Conservation (phyloP, 2,888 invertebrate genomes). For the Brachynemurus nebulosus region DNA sequence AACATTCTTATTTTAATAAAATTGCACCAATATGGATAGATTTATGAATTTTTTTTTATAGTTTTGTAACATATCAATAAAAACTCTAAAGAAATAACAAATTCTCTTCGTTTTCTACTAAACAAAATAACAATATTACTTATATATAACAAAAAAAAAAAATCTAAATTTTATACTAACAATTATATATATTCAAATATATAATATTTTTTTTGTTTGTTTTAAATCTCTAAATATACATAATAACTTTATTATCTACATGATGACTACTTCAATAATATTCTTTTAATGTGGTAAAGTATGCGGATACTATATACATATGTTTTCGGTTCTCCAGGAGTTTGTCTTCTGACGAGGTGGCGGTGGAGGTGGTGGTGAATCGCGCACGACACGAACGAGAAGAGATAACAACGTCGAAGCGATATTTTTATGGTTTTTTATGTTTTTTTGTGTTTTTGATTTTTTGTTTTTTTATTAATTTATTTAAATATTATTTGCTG, state of each 20-base stretch:
- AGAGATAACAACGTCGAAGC: neutral
- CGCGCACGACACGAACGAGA: too few species aligned
- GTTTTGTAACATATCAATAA: neutral
- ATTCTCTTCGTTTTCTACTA: neutral
- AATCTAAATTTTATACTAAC: neutral
- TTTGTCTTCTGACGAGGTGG: neutral
- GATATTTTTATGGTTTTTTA: neutral
- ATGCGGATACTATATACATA: neutral
- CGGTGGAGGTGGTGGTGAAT: neutral
- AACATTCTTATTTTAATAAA: neutral
- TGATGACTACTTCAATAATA: slow-evolving; percentile 5
- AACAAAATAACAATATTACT: neutral
- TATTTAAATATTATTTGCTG: too few species aligned
- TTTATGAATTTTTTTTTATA: neutral
- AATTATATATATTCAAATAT: neutral
- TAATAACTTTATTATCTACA: slow-evolving; percentile 5
- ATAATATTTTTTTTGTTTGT: too few species aligned
- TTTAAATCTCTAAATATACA: neutral
- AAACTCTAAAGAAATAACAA: neutral
- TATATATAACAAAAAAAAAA: neutral
- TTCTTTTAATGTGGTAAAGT: neutral
- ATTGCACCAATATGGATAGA: neutral
- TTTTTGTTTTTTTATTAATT: too few species aligned
- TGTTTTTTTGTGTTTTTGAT: neutral
- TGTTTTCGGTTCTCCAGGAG: neutral